Percentiles rank a stretch among this genome's conserved stretches.
phyloP scores from a whole-genome alignment of 1,140 invertebrate genomes.

The Drosophila ogumai region DNA sequence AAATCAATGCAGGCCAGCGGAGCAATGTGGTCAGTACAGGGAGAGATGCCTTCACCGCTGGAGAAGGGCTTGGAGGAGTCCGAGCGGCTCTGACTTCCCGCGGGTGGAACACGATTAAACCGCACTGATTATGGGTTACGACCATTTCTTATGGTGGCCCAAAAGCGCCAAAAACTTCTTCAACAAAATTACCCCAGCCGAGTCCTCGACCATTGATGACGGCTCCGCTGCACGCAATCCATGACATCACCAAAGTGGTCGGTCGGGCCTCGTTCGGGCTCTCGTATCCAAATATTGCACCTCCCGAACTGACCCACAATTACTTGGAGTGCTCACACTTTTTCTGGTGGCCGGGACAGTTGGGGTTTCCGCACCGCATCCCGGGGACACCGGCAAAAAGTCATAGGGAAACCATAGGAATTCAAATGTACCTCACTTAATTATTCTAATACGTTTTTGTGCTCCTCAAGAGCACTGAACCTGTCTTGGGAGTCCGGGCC shows the following conservation, averaged over 20 bases:
- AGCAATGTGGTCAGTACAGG: slow-evolving; percentile 46
- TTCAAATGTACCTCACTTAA: slow-evolving; percentile 31
- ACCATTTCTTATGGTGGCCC: slow-evolving; percentile 60
- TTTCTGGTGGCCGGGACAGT: too few species aligned
- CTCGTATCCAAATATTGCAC: slow-evolving; percentile 31
- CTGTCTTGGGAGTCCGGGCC: slow-evolving; percentile 5
- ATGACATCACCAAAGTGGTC: slow-evolving; percentile 71
- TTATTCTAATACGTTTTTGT: slow-evolving; percentile 36
- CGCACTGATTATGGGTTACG: slow-evolving; percentile 68
- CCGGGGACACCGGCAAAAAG: slow-evolving; percentile 5
- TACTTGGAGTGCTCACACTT: slow-evolving; percentile 31
- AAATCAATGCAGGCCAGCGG: slow-evolving; percentile 64
- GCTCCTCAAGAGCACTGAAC: slow-evolving; percentile 39
- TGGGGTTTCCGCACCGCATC: neutral
- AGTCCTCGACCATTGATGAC: slow-evolving; percentile 69
- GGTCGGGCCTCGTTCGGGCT: slow-evolving; percentile 18
- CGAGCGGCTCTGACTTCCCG: slow-evolving; percentile 8
- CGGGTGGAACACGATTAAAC: slow-evolving; percentile 60
- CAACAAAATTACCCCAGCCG: slow-evolving; percentile 39
- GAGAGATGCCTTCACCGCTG: slow-evolving; percentile 2
- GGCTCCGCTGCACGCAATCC: slow-evolving; percentile 75
- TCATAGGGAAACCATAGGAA: slow-evolving; percentile 16
- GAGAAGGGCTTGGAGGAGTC: neutral
- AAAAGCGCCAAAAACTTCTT: slow-evolving; percentile 51
- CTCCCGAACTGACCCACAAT: slow-evolving; percentile 37